A percentile compares a stretch with the other conserved stretches of the same genome.
Conservation (phyloP, 2,113 vertebrate species). For the Bos indicus region DNA sequence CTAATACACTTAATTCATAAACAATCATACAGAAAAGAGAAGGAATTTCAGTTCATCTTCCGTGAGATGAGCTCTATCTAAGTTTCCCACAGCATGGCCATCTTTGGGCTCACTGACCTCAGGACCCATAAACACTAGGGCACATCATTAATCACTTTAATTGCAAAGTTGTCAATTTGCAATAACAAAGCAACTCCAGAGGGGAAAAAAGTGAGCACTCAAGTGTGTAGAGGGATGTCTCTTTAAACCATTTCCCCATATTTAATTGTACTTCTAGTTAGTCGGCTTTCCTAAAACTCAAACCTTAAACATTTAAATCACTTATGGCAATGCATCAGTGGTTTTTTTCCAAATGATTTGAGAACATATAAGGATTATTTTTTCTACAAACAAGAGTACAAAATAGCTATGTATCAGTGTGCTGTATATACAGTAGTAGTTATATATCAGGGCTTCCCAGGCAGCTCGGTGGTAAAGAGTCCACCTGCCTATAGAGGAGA, state of each 20-base stretch:
- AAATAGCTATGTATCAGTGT: background rate
- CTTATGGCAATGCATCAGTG: background rate
- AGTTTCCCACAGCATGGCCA: slow-evolving; percentile 74
- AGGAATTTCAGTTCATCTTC: background rate
- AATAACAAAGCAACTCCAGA: slow-evolving; percentile 70
- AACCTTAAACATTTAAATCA: background rate
- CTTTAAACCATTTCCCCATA: background rate
- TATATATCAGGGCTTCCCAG: background rate
- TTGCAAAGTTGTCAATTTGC: slow-evolving; percentile 74
- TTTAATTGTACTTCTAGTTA: background rate
- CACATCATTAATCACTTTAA: slow-evolving; percentile 80
- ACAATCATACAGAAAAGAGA: slow-evolving; percentile 4
- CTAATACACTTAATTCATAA: slow-evolving; percentile 42
- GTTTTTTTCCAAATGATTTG: background rate
- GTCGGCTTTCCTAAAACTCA: background rate
- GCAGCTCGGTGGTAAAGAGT: background rate
- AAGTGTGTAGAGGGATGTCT: background rate
- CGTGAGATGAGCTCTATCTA: slow-evolving; percentile 31
- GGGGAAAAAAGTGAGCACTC: background rate
- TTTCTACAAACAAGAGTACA: background rate
- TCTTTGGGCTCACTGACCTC: slow-evolving; percentile 64
- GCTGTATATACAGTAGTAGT: background rate
- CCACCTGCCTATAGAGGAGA: background rate
- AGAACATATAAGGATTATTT: background rate
- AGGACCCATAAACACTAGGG: slow-evolving; percentile 53